These are phyloP conservation scores for Drosophila falleni DNA, from an alignment of 2,888 invertebrate species.

Conservation along the genomic window DNA sequence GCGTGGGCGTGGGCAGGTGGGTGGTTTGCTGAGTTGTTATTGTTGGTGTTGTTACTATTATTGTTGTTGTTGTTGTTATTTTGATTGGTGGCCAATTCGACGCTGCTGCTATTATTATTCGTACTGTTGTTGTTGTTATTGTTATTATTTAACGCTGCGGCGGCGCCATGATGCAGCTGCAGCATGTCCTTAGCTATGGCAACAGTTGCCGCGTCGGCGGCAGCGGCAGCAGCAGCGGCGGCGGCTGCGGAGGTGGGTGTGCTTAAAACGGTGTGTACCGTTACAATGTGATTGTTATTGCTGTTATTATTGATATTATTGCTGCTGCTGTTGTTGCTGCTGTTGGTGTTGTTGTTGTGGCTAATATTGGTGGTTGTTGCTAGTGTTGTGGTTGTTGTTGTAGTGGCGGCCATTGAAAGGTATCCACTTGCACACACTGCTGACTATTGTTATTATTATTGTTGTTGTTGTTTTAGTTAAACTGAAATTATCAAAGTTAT, in stretches of 20 bases:
- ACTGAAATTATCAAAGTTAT: conserved; percentile 30
- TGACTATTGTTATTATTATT: conserved; percentile 39
- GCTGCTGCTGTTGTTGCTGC: conserved; percentile 37
- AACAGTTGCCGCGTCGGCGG: conserved; percentile 83
- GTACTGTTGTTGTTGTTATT: conserved; percentile 59
- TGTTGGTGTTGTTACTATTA: conserved; percentile 43
- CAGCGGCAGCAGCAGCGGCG: conserved; percentile 57
- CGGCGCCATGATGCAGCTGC: conserved; percentile 83
- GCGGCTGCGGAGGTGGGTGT: conserved; percentile 70
- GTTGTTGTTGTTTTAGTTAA: conserved; percentile 39
- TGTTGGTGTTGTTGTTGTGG: conserved; percentile 54
- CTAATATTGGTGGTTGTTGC: conserved; percentile 65
- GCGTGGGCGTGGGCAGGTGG: conserved; percentile 77
- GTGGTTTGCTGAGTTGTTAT: conserved; percentile 74
- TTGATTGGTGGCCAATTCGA: conserved; percentile 59
- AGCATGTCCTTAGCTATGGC: conserved; percentile 85
- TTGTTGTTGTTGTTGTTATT: conserved; percentile 38
- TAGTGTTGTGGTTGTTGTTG: conserved; percentile 71
- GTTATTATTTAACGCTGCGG: conserved; percentile 71
- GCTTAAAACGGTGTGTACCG: conserved; percentile 76
- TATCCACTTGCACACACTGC: conserved; percentile 66
- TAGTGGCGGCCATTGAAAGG: conserved; percentile 80
- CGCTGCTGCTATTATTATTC: conserved; percentile 60
- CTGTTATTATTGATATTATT: conserved; percentile 43
- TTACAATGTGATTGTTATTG: conserved; percentile 68